Percentiles rank a stretch among this genome's conserved stretches.
Evolutionary conservation across 2,888 invertebrate species (phyloP).

Genomic region (Apamea anceps): DNA sequence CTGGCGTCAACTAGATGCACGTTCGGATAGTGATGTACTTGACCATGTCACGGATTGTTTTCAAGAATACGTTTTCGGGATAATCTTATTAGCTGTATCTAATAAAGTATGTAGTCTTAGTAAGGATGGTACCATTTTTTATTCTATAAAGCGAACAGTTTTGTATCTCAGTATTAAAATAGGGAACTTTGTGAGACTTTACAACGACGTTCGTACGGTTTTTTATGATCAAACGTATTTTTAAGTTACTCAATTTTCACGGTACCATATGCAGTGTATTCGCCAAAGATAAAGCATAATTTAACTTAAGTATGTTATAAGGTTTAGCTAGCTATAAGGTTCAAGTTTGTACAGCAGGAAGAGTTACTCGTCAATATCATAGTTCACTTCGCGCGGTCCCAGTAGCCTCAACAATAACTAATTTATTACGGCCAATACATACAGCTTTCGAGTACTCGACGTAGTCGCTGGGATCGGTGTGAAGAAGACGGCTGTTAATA

Average conservation of each 20-base stretch:
- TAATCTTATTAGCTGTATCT: conserved; percentile 77
- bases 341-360: conserved; percentile 68
- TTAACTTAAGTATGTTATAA: conserved; percentile 79
- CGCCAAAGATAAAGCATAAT: conserved; percentile 90
- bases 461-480: conserved; percentile 52
- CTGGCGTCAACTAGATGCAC: conserved; percentile 8
- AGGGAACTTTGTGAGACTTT: conserved; percentile 87
- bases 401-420: conserved; percentile 41
- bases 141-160: conserved; percentile 73
- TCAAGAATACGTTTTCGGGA: conserved; percentile 68
- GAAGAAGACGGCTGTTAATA: conserved; percentile 36
- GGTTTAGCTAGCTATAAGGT: conserved; percentile 74
- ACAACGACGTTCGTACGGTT: conserved; percentile 87
- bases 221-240: conserved; percentile 70
- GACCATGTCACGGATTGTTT: conserved; percentile 58
- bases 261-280: conserved; percentile 88
- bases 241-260: conserved; percentile 76
- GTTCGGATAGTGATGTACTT: not conserved
- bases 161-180: conserved; percentile 87
- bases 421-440: conserved; percentile 49
- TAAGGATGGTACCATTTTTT: conserved; percentile 83
- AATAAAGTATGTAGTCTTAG: conserved; percentile 74
- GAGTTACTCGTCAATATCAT: conserved; percentile 50
- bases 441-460: conserved; percentile 19
- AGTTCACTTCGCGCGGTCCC: conserved; percentile 50